Evolutionary conservation across 2,888 invertebrate species (phyloP), one percentile per base, ranked within the genome.

Genomic region (Marronus borbonicus): DNA sequence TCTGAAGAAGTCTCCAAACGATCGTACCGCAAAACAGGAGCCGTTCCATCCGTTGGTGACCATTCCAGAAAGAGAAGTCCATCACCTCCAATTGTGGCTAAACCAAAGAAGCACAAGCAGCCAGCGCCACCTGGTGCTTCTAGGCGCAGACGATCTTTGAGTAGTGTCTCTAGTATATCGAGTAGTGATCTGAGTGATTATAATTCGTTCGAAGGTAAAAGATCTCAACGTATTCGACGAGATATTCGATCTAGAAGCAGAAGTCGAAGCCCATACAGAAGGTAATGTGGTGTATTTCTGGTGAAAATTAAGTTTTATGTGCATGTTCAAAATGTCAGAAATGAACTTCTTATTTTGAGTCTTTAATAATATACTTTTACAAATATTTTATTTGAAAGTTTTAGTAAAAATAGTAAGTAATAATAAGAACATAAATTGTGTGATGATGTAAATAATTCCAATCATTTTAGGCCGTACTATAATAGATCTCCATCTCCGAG

Each of bases 21-120:
- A 50, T 55, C 74, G 7, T 83, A 83, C 75, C 80, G 83, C 55
- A 82, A 81, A 80, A 80, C 79, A 5, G 81, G 83, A 7, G 76
- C 80, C 2, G 72, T 76, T 14, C 60, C 24, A 39, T 55, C 55
- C n/a, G 50, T 72, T n/a, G 36, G 24, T 3, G 79, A 79, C 1
- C 12, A 39, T 3, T 4, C 24, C 7, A 80, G 76, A 36, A 81
- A 81, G 31, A 87, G 86, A 50, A 91, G 91, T 79, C 91, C 91
- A 0, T 92, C 92, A 0, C 92, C 92, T 0, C 92, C 92, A 0
- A 84, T 88, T 0, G 92, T 92, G 0, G 89, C 90, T 0, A 90
- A 90, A 28, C 91, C 91, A 2, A 80, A 80, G 58, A 80, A 78
- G 14, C 60, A 24, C 5, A 80, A 78, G 77, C 83, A 76, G 80